phyloP scores from a whole-genome alignment of 2,888 invertebrate species.

The Drosophila pegasa region DNA sequence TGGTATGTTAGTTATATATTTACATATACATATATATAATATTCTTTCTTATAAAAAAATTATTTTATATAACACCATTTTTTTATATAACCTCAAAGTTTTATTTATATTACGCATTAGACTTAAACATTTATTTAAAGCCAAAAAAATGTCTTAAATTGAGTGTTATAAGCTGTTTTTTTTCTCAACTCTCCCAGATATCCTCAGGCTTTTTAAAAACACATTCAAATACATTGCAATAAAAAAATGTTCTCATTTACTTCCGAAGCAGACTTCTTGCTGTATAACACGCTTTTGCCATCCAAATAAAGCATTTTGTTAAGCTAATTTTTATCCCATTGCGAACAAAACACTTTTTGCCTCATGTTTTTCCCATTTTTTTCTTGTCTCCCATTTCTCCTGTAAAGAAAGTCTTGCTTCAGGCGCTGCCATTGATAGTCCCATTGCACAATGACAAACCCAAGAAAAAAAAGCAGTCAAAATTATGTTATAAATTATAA shows the following conservation, averaged over 20 bases:
- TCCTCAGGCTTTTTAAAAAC: conserved; percentile 41
- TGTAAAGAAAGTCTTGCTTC: conserved; percentile 64
- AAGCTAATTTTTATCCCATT: conserved; percentile 80
- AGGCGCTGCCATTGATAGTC: conserved; percentile 66
- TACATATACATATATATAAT: neutral
- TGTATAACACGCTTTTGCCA: conserved; percentile 74
- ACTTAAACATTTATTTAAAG: conserved; percentile 33
- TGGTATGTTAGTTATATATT: neutral
- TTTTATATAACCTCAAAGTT: neutral
- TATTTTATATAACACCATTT: neutral
- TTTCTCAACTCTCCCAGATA: conserved; percentile 25
- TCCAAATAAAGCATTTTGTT: conserved; percentile 77
- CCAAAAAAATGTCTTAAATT: conserved; percentile 62
- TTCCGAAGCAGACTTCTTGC: conserved; percentile 48
- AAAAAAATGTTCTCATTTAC: conserved; percentile 26
- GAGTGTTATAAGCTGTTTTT: conserved; percentile 78
- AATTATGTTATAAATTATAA: conserved; percentile 79
- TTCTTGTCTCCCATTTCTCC: conserved; percentile 22
- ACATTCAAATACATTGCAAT: conserved; percentile 45
- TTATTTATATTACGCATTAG: conserved; percentile 61
- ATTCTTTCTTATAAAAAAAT: neutral
- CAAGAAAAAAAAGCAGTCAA: conserved; percentile 72
- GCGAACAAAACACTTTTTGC: conserved; percentile 66
- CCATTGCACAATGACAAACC: conserved; percentile 42
- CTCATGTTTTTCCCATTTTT: conserved; percentile 50